These are phyloP conservation scores for Mesorhabditis spiculigera DNA, from an alignment of 2,888 invertebrate species.

Conservation along the genomic window DNA sequence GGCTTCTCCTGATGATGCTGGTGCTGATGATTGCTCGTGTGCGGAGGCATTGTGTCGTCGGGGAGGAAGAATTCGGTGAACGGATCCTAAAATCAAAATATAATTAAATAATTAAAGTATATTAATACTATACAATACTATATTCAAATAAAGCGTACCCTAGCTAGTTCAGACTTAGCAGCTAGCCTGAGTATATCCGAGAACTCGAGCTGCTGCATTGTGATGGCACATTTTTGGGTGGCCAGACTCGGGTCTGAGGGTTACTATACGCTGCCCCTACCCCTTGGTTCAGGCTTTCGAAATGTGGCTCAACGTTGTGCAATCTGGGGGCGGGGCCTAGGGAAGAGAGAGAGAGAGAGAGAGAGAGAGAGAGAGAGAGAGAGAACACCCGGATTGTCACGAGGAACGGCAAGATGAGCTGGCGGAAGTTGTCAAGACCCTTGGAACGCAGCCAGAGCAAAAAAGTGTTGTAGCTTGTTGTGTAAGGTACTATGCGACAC, in stretches of 20 bases:
- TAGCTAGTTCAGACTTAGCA: background rate
- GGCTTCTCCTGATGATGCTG: background rate
- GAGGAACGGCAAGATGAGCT: too few relatives aligned
- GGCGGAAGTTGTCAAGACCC: too few relatives aligned
- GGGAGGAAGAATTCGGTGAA: conserved; percentile 31
- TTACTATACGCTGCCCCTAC: background rate
- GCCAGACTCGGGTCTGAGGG: background rate
- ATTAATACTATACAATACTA: background rate
- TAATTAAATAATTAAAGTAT: background rate
- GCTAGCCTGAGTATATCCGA: background rate
- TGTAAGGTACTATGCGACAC: too few relatives aligned
- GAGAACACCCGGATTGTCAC: too few relatives aligned
- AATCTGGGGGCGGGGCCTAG: conserved; percentile 3
- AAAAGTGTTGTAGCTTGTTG: too few relatives aligned
- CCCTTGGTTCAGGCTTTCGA: background rate
- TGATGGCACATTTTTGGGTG: background rate
- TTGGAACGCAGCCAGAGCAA: too few relatives aligned
- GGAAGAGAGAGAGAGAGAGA: background rate
- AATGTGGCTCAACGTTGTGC: background rate
- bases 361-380: too few relatives aligned
- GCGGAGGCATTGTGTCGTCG: conserved; percentile 8
- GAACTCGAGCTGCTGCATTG: background rate
- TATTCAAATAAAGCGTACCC: background rate
- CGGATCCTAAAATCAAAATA: conserved; percentile 14
- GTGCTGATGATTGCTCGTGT: background rate